Evolutionary conservation across 1,140 invertebrate species (phyloP).

Genomic region (Galendromus occidentalis): DNA sequence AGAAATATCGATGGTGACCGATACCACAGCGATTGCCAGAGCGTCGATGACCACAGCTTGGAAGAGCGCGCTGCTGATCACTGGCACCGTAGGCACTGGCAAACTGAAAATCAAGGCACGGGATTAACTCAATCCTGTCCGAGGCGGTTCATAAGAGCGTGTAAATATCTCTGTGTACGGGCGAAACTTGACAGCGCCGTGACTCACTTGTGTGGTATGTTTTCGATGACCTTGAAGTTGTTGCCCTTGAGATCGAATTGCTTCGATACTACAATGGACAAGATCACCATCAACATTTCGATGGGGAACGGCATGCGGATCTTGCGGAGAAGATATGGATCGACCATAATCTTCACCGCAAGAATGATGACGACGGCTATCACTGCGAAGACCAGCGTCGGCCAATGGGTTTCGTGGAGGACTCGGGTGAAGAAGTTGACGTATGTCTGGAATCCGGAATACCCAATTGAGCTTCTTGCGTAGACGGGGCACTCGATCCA

Average conservation of each 20-base stretch:
- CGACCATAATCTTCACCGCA: slow-evolving; percentile 11
- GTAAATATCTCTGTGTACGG: too few relatives aligned
- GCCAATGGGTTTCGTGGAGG: slow-evolving; percentile 36
- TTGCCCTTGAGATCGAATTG: slow-evolving; percentile 34
- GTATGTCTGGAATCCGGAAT: slow-evolving; percentile 36
- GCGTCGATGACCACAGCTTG: slow-evolving; percentile 38
- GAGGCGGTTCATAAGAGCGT: too few relatives aligned
- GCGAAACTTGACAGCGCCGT: too few relatives aligned
- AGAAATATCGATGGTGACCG: slow-evolving; percentile 72
- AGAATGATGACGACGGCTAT: slow-evolving; percentile 5
- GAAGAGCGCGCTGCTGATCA: slow-evolving; percentile 30
- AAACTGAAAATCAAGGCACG: slow-evolving; percentile 29
- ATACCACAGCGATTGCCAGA: slow-evolving; percentile 60
- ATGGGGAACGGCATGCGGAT: neutral
- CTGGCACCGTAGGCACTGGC: slow-evolving; percentile 36
- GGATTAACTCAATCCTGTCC: too few relatives aligned
- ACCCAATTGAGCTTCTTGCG: too few relatives aligned
- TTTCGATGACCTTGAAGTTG: slow-evolving; percentile 41
- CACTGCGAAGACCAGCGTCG: slow-evolving; percentile 27
- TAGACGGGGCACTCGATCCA: too few relatives aligned
- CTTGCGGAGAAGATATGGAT: neutral
- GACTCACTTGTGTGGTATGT: slow-evolving; percentile 52
- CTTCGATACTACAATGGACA: slow-evolving; percentile 48
- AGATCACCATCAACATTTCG: slow-evolving; percentile 26
- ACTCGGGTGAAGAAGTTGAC: slow-evolving; percentile 41